These are phyloP conservation scores for Zingel zingel DNA, from an alignment of 2,113 vertebrate species.

Conservation along the genomic window DNA sequence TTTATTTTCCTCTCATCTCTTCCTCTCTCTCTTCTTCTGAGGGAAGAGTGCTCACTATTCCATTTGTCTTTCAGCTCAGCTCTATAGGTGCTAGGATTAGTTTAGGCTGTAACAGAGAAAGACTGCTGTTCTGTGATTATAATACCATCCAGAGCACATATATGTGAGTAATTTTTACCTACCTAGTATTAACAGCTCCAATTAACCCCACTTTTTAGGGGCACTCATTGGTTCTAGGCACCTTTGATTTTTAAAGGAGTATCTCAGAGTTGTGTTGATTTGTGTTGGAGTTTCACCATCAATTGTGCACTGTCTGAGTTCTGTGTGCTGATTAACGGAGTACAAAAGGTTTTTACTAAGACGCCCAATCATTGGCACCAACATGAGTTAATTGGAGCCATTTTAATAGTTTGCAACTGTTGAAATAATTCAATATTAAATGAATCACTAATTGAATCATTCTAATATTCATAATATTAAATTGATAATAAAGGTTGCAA, in stretches of 20 bases:
- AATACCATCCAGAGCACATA: background rate
- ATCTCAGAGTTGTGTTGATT: no score
- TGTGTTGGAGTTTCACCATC: no score
- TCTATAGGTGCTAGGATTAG: conserved; percentile 4
- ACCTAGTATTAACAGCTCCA: background rate
- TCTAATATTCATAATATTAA: background rate
- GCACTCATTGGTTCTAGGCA: background rate
- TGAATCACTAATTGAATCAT: no score
- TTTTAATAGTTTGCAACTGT: no score
- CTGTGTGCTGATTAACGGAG: no score
- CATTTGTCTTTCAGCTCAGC: conserved; percentile 14
- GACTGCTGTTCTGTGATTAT: background rate
- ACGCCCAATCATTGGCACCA: no score
- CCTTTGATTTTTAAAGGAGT: background rate
- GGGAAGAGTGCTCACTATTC: background rate
- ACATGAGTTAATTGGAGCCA: no score
- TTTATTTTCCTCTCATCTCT: conserved; percentile 31
- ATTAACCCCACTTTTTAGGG: background rate
- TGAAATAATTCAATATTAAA: no score
- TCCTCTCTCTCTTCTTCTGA: conserved; percentile 3
- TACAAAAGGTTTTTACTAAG: no score
- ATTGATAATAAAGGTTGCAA: background rate
- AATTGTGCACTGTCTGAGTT: no score
- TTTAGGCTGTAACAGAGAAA: background rate
- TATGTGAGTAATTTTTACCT: background rate